phyloP scores from a whole-genome alignment of 1,140 invertebrate genomes.

The Drosophila baimaii region DNA sequence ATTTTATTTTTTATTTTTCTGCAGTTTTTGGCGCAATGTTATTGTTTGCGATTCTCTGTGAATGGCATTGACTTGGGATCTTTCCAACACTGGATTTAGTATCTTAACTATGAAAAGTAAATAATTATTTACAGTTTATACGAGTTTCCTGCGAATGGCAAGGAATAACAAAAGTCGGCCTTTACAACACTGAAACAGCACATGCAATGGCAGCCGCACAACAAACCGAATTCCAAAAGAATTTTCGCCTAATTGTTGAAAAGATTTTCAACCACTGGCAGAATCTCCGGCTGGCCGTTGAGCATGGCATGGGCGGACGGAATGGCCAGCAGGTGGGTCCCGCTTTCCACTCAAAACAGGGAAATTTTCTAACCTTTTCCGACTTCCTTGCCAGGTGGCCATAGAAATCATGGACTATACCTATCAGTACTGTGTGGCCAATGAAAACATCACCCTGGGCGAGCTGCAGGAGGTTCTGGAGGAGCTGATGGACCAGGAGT shows the following conservation, averaged over 20 bases:
- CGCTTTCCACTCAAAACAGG: background rate
- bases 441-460: constrained; percentile 85
- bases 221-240: constrained; percentile 73
- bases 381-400: constrained; percentile 85
- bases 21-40: constrained; percentile 61
- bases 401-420: constrained; percentile 87
- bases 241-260: constrained; percentile 86
- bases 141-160: constrained; percentile 4
- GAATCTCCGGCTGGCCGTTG: constrained; percentile 87
- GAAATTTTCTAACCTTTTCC: constrained; percentile 50
- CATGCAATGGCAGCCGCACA: constrained; percentile 62
- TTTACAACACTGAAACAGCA: constrained; percentile 42
- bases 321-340: constrained; percentile 86
- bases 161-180: background rate
- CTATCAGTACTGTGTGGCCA: constrained; percentile 86
- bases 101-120: background rate
- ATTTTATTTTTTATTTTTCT: constrained; percentile 16
- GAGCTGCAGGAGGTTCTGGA: constrained; percentile 87
- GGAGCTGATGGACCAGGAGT: constrained; percentile 88
- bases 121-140: no score
- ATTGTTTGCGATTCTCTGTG: constrained; percentile 18
- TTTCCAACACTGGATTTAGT: background rate
- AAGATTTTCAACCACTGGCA: constrained; percentile 88
- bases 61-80: constrained; percentile 26
- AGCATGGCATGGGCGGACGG: constrained; percentile 88